Evolutionary conservation across 2,113 vertebrate genomes (phyloP).

Genomic region (Pyxicephalus adspersus): DNA sequence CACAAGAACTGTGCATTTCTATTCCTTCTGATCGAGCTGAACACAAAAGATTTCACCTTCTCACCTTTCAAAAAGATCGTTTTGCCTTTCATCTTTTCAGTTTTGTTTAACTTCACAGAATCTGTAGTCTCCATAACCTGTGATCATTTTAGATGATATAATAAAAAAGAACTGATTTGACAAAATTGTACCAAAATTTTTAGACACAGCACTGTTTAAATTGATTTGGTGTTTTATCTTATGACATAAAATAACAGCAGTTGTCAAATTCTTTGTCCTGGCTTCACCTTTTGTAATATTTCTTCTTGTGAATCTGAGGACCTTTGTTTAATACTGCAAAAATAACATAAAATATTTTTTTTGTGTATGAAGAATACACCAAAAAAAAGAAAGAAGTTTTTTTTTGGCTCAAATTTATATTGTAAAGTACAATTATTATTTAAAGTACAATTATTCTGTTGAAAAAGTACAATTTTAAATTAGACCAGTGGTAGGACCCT

Average conservation of each 20-base stretch:
- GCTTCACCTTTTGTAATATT: neutral
- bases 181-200: neutral
- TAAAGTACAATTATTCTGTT: too few relatives aligned
- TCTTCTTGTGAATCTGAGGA: too few relatives aligned
- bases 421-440: too few relatives aligned
- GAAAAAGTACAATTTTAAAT: too few relatives aligned
- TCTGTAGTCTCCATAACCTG: slow-evolving; percentile 61
- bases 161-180: slow-evolving; percentile 14
- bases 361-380: too few relatives aligned
- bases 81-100: slow-evolving; percentile 67
- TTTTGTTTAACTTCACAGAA: slow-evolving; percentile 66
- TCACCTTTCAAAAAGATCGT: slow-evolving; percentile 64
- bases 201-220: neutral
- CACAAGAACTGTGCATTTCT: slow-evolving; percentile 56
- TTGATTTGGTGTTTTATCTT: neutral
- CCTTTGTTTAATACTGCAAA: too few relatives aligned
- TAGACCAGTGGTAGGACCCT: too few relatives aligned
- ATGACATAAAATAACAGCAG: neutral
- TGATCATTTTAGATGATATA: slow-evolving; percentile 62
- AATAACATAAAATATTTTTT: too few relatives aligned
- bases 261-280: neutral
- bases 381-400: too few relatives aligned
- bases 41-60: slow-evolving; percentile 62
- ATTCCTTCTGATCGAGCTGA: slow-evolving; percentile 65
- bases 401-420: too few relatives aligned